Evolutionary conservation across 2,888 invertebrate species (phyloP).

Genomic region (Lepidonotus clava): DNA sequence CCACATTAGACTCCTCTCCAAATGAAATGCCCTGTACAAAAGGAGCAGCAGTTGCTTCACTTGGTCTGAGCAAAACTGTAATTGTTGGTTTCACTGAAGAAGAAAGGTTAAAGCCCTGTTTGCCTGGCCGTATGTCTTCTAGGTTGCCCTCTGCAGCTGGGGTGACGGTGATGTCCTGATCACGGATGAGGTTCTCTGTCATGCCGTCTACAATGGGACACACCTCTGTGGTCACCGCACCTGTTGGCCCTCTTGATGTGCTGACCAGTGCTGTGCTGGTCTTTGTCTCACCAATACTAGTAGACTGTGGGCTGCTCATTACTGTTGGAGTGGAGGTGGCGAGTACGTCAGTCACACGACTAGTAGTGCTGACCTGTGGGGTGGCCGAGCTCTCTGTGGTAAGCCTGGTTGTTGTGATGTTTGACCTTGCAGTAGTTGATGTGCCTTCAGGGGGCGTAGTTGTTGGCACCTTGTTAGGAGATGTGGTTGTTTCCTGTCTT

Average conservation of each 20-base stretch:
- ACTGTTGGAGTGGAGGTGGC: background rate
- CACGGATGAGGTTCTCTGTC: too few species aligned
- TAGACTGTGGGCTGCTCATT: background rate
- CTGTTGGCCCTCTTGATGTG: background rate
- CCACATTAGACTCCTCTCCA: background rate
- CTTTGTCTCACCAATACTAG: background rate
- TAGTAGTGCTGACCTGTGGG: conserved; percentile 7
- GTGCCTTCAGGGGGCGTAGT: background rate
- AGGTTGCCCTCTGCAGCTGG: too few species aligned
- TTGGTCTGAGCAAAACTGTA: too few species aligned
- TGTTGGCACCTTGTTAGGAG: background rate
- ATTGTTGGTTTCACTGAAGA: too few species aligned
- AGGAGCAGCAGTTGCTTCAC: too few species aligned
- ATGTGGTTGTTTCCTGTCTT: background rate
- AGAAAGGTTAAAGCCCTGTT: too few species aligned
- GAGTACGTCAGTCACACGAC: background rate
- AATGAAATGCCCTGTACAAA: background rate
- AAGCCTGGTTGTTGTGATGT: too few species aligned
- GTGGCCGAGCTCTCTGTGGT: too few species aligned
- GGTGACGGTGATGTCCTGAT: too few species aligned
- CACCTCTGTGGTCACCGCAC: background rate
- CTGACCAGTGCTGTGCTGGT: background rate
- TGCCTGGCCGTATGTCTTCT: too few species aligned
- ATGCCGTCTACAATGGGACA: background rate
- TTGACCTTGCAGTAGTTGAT: background rate